A percentile compares a stretch with the other conserved stretches of the same genome.
These are phyloP conservation scores for Onthophagus taurus DNA, from an alignment of 1,140 invertebrate species.

Conservation along the genomic window DNA sequence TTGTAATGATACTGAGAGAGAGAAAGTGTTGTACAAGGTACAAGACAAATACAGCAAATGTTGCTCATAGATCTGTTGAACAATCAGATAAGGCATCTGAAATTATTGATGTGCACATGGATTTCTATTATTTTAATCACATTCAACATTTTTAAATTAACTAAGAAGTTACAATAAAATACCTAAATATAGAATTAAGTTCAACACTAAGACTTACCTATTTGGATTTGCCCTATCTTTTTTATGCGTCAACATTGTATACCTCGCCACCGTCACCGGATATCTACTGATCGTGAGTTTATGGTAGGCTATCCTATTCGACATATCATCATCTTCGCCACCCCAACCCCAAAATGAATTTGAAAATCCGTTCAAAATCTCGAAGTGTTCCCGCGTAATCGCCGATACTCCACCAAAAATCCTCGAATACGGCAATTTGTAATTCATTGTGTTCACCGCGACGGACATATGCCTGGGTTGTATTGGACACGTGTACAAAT, in stretches of 20 bases:
- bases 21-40: no score
- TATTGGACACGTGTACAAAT: conserved; percentile 82
- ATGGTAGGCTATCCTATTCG: conserved; percentile 67
- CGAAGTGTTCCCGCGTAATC: conserved; percentile 71
- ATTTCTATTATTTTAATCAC: no score
- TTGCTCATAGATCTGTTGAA: no score
- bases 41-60: no score
- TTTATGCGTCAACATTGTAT: conserved; percentile 83
- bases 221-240: conserved; percentile 84
- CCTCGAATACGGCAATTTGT: conserved; percentile 75
- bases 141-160: no score
- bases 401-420: conserved; percentile 88
- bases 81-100: no score
- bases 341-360: conserved; percentile 92
- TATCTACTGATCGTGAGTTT: conserved; percentile 78
- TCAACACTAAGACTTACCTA: conserved; percentile 46
- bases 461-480: conserved; percentile 93
- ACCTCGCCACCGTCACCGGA: conserved; percentile 75
- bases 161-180: no score
- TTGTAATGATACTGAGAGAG: no score
- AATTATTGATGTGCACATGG: no score
- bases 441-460: conserved; percentile 76
- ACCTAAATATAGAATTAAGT: no score
- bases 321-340: conserved; percentile 89
- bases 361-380: conserved; percentile 79